Evolutionary conservation across 2,888 invertebrate species (phyloP), one percentile per base, ranked within the genome.

Genomic region (Pedicia rivosa): DNA sequence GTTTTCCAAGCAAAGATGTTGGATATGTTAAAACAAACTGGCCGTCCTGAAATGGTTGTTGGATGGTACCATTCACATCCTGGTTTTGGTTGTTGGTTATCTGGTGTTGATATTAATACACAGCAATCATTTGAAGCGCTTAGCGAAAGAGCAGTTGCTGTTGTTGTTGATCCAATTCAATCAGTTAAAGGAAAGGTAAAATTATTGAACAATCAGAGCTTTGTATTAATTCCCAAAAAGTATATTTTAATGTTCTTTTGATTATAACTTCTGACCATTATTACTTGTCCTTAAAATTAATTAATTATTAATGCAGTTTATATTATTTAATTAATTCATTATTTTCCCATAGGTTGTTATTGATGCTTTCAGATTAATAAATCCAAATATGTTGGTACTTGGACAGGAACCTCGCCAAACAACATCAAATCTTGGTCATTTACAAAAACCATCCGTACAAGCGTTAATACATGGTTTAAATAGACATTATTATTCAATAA

Each of bases 1-100:
- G 98, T 98, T 22, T 99, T 98, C 59, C 98, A 98, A 65, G 94
- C 94, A 5, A 97, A 95, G 67, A 98, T 98, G 97, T 81, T 98
- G 65, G 83, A 81, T 51, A 97, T 95, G 94, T 64, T 95, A 37
- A 86, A 91, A 57, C 97, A 98, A 65, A 98, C 97, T 34, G 98
- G 98, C 4, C 69, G 97, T 38, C 98, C 97, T 1, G 98, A 98
- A 67, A 98, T 98, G 97, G 98, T 98, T 13, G 98, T 98, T 37
- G 98, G 94, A 45, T 78, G 78, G 79, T 97, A 98, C 59, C 98
- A 98, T 57, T 95, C 95, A 36, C 98, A 98, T 77, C 98, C 98
- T 48, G 98, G 98, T 24, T 99, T 98, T 64, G 98, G 98, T 28
- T 98, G 98, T 61, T 99, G 98, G 98, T 66, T 98, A 43, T 98